Base-by-base conservation (phyloP, 2,797 vertebrate species). In the Pelobates cultripes region DNA sequence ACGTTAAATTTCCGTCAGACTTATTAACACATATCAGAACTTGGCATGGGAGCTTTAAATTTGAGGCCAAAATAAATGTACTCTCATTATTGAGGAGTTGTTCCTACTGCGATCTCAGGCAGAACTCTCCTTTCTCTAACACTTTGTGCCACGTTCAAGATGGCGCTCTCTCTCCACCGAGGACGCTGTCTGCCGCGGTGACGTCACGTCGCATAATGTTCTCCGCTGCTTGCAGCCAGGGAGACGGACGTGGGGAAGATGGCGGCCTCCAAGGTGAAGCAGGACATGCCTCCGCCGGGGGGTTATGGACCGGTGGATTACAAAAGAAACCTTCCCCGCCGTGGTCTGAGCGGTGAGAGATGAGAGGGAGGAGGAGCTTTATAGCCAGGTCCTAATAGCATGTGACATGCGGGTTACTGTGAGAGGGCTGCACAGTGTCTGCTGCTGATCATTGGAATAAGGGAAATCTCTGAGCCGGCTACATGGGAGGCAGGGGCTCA, bases 191-290 rank as follows among this genome's bases (percentile, higher is more conserved):
- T 28, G 12, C 57, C 15, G 57, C 15, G 4, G 14, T 51, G 28
- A 51, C 73, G 73, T 81, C 15, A 53, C n/a, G 4, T 6, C 43
- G 64, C 17, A 14, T 40, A 55, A 57, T 28, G 44, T n/a, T 13
- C 4, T 60, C 15, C 28, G 28, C 45, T 42, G 70, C 9, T n/a
- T 28, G 7, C 4, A 2, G 42, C 43, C 3, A 4, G 0, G 61
- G 61, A 28, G n/a, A 64, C 61, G 4, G 61, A 64, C 61, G 17
- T 7, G 61, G 2, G 41, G 78, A 94, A 92, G 85, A 97, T 97
- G 96, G 95, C 96, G 92, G 92, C 93, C 42, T 90, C 92, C 90
- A 98, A 98, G 97, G 97, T 99, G 97, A 99, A 96, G 93, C 97
- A 99, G 96, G 97, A 99, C 96, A 97, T 98, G 96, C 92, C 97